phyloP scores from a whole-genome alignment of 2,113 vertebrate genomes.

The Apaloderma vittatum region DNA sequence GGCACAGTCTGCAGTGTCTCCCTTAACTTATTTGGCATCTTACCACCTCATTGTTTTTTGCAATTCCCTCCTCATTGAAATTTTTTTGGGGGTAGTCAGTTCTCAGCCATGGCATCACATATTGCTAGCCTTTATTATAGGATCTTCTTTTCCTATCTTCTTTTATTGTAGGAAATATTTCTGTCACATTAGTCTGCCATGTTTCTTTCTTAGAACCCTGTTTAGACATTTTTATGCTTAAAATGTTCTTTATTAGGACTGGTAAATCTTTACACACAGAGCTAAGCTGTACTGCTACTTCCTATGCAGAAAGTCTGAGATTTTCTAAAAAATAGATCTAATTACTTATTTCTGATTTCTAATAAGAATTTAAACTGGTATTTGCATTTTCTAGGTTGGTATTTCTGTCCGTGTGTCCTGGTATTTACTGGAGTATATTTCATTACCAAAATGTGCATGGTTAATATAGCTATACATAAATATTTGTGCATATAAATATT shows the following conservation, averaged over 20 bases:
- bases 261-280: neutral
- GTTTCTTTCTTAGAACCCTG: neutral
- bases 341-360: neutral
- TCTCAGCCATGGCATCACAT: neutral
- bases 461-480: neutral
- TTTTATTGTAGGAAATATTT: neutral
- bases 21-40: neutral
- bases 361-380: neutral
- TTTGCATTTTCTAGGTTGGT: neutral
- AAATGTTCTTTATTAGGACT: neutral
- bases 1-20: neutral
- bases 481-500: neutral
- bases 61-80: neutral
- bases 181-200: neutral
- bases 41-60: neutral
- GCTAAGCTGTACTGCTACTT: neutral
- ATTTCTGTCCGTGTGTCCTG: neutral
- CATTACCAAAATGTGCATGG: neutral
- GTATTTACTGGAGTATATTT: neutral
- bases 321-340: neutral
- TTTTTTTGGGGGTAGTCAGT: neutral
- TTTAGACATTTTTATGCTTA: neutral
- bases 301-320: neutral
- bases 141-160: neutral
- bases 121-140: neutral